Evolutionary conservation across 2,888 invertebrate species (phyloP), one percentile per base, ranked within the genome.

Genomic region (Eristalinus sepulchralis): DNA sequence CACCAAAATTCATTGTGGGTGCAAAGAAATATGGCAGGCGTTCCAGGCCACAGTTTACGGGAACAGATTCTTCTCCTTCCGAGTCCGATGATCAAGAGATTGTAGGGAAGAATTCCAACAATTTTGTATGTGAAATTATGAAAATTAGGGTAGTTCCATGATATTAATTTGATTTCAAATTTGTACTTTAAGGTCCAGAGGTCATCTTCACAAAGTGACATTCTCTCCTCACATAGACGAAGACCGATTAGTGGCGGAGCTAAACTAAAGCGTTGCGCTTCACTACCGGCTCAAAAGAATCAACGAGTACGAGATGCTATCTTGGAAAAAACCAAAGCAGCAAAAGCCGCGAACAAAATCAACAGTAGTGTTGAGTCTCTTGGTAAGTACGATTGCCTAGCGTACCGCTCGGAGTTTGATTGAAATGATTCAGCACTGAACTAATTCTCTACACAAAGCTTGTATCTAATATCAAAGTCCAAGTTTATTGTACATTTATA

Each of bases 11-110:
- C 88, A 94, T 96, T 0, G 95, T 95, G 89, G 96, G 96, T 1
- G 94, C 95, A 27, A 96, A 96, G 90, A 96, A 96, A 91, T 96
- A 96, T 92, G 96, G 96, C 0, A 93, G 96, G 0, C 93, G 96
- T 63, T 96, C 96, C 2, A 93, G 95, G 55, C 96, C 96, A 0
- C 94, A 94, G 86, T 91, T 90, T 60, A 92, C 93, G 60, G 91
- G 91, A 66, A 89, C 91, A 34, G 91, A 92, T 72, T 90, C 90
- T 71, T 91, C 90, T 72, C 91, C 91, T 59, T 90, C 93, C 88
- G 92, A 93, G 90, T 90, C 93, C 75, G 92, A 93, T 89, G 90
- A 91, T 47, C 89, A 90, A 88, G 90, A 91, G 11, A 39, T 22
- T 39, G 62, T 63, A 8, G 64, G 67, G 8, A 75, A 24, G 24